Percentiles rank a stretch among this genome's conserved stretches.
Conservation (phyloP, 2,797 vertebrate genomes). For the Amblyraja radiata region DNA sequence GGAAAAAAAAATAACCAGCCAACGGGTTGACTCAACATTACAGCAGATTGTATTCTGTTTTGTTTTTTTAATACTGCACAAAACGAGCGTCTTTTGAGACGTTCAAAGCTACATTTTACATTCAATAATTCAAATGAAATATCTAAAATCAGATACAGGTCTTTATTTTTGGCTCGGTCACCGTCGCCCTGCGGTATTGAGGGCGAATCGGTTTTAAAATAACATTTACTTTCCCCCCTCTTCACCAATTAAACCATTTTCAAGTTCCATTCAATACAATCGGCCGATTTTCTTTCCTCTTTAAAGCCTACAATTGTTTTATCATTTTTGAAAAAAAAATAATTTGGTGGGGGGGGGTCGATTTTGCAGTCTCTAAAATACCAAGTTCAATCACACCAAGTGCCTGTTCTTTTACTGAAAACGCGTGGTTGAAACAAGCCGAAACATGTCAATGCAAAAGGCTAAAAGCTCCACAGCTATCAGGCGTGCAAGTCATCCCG, state of each 20-base stretch:
- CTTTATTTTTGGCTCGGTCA: background rate
- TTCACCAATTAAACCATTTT: background rate
- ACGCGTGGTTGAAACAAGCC: background rate
- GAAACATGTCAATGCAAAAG: background rate
- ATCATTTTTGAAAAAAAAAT: background rate
- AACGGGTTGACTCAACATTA: background rate
- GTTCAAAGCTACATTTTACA: no score
- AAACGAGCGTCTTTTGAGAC: background rate
- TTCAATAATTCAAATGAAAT: background rate
- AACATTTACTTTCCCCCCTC: background rate
- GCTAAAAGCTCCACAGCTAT: background rate
- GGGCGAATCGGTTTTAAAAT: background rate
- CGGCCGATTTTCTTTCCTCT: background rate
- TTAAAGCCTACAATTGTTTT: background rate
- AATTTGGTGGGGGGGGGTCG: no score
- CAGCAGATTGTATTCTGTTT: background rate
- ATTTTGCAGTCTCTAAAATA: background rate
- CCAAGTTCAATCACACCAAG: conserved; percentile 27
- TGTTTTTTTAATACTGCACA: background rate
- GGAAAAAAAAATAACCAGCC: background rate
- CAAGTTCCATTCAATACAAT: background rate
- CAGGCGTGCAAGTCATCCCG: no score
- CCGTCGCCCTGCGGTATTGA: background rate
- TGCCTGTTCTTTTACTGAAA: background rate
- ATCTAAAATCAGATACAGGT: background rate